Percentiles rank a stretch among this genome's conserved stretches.
These are phyloP conservation scores for Lacerta viridis DNA, from an alignment of 2,797 vertebrate species.

Conservation along the genomic window DNA sequence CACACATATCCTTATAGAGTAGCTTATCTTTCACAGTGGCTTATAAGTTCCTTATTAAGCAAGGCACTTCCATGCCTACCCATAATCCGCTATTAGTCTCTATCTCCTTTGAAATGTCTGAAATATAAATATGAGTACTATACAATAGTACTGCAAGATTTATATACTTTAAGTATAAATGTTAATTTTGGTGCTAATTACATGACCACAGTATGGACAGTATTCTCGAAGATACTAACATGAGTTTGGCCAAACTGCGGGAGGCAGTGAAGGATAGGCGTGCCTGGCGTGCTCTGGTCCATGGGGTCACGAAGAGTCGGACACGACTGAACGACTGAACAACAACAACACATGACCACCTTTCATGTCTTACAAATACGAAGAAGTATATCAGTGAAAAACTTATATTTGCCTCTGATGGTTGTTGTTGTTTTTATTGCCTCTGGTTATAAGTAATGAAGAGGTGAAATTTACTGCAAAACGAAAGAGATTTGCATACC, in stretches of 20 bases:
- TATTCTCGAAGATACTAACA: too few species aligned
- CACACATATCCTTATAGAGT: slow-evolving; percentile 15
- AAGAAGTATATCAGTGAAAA: slow-evolving; percentile 79
- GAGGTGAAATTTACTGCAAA: slow-evolving; percentile 74
- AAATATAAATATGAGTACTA: slow-evolving; percentile 69
- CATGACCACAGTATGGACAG: slow-evolving; percentile 25
- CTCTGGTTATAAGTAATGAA: slow-evolving; percentile 78
- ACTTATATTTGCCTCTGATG: slow-evolving; percentile 77
- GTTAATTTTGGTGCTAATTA: slow-evolving; percentile 79
- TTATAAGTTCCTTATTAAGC: slow-evolving; percentile 64
- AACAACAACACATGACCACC: slow-evolving; percentile 49
- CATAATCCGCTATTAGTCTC: slow-evolving; percentile 72
- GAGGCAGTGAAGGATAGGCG: too few species aligned
- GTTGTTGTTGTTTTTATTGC: slow-evolving; percentile 66
- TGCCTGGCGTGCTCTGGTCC: too few species aligned
- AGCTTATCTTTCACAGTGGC: slow-evolving; percentile 57
- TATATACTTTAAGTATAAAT: slow-evolving; percentile 76
- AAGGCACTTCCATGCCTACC: slow-evolving; percentile 70
- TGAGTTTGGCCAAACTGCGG: too few species aligned
- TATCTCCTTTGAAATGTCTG: slow-evolving; percentile 68
- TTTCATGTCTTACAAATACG: slow-evolving; percentile 80
- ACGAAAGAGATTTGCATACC: slow-evolving; percentile 74
- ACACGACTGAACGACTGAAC: too few species aligned
- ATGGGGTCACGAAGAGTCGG: too few species aligned
- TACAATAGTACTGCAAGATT: slow-evolving; percentile 69